Evolutionary conservation across 2,888 invertebrate genomes (phyloP).

Genomic region (Cephus rjabovi): DNA sequence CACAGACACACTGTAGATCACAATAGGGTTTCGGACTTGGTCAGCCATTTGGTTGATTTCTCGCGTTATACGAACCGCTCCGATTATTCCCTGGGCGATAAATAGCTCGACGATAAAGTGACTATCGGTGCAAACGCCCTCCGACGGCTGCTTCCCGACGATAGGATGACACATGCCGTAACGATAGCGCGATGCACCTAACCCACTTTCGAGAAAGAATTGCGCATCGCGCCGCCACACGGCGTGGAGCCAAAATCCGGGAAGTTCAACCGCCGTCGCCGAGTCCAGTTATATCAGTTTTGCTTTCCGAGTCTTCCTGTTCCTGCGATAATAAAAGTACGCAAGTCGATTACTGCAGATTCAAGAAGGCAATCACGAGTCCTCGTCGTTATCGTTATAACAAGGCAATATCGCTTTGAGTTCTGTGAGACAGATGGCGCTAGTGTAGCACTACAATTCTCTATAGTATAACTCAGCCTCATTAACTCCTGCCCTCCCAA

Average conservation of each 20-base stretch:
- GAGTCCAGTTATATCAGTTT: neutral
- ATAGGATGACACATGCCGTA: constrained; percentile 24
- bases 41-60: neutral
- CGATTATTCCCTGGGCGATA: neutral
- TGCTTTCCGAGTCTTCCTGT: neutral
- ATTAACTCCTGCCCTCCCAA: too few species aligned
- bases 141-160: constrained; percentile 45
- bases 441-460: neutral
- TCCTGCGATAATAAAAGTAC: neutral
- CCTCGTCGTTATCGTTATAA: neutral
- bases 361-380: neutral
- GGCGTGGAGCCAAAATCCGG: neutral
- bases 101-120: neutral
- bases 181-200: neutral
- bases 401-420: neutral
- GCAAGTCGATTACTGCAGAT: neutral
- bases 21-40: neutral
- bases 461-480: neutral
- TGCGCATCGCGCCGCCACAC: neutral
- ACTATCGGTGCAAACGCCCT: constrained; percentile 53
- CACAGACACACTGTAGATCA: neutral
- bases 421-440: neutral
- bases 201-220: neutral
- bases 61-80: neutral
- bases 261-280: neutral